These are phyloP conservation scores for Anneissia japonica DNA, from an alignment of 35 echinoderm and acorn worm species.

Conservation along the genomic window DNA sequence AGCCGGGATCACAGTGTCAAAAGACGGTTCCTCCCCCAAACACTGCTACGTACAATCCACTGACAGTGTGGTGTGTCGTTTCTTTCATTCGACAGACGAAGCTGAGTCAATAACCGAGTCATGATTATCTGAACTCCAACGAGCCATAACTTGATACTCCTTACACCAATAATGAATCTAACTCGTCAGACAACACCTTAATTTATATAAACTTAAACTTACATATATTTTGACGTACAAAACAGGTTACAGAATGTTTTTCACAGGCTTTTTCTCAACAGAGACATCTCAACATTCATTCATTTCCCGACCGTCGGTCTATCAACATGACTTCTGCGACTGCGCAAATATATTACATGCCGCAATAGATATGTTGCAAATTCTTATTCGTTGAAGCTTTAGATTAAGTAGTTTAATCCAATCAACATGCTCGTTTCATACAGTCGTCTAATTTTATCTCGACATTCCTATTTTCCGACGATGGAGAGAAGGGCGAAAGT, in stretches of 20 bases:
- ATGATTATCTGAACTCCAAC: too few relatives aligned
- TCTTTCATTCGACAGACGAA: too few relatives aligned
- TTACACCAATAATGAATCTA: not conserved
- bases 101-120: too few relatives aligned
- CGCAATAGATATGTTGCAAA: not conserved
- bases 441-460: not conserved
- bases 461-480: not conserved
- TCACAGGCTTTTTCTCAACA: not conserved
- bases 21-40: too few relatives aligned
- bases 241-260: not conserved
- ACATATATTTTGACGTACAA: not conserved
- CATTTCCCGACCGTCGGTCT: not conserved
- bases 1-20: too few relatives aligned
- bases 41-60: too few relatives aligned
- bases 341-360: not conserved
- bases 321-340: not conserved
- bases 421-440: not conserved
- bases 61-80: too few relatives aligned
- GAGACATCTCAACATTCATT: not conserved
- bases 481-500: too few relatives aligned
- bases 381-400: not conserved
- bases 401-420: not conserved
- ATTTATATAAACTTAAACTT: not conserved
- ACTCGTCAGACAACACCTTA: not conserved
- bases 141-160: not conserved